Base-by-base conservation (phyloP, 1,140 invertebrate genomes). In the Centruroides sculpturatus region DNA sequence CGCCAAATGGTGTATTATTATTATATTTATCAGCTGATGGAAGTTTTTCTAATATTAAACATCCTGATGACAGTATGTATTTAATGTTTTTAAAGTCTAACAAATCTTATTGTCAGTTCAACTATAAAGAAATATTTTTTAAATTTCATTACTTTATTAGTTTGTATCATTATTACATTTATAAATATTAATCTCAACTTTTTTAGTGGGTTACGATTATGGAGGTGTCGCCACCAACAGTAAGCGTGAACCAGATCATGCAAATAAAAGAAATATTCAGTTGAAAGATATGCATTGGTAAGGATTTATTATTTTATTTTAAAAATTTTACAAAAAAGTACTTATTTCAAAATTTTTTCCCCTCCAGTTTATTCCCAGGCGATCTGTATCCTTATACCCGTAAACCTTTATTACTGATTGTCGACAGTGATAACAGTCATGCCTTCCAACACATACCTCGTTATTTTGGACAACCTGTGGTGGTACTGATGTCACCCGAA, bases 11-110 rank as follows among this genome's bases (percentile, higher is more conserved):
- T 55, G 92, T 89, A 47, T 78, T 97, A 60, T 76, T 98, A 35
- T 77, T 98, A 49, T 98, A 97, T 74, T 82, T 97, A 65, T 97
- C 93, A 34, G 90, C 92, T 35, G 92, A 97, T 73, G 92, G 91
- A 34, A 87, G 86, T 70, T 89, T 89, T 73, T 85, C 86, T n/a
- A 85, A 84, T 65, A 80, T 84, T 57, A 92, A 92, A 76, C 86
- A 90, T 74, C 83, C 85, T 47, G 89, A 64, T 58, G 59, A 59
- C 56, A 59, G 61, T 66, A 64, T 55, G 9, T 59, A 36, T 36
- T 23, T 23, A 23, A 23, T 23, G 23, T 23, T 23, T 23, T 23
- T 23, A 23, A 23, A 23, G 23, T 2, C 2, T 23, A 23, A 23
- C 23, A 23, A 23, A 23, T 23, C 23, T 23, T 23, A 23, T 23